Evolutionary conservation across 1,140 invertebrate genomes (phyloP).

Genomic region (Drosophila mayri): DNA sequence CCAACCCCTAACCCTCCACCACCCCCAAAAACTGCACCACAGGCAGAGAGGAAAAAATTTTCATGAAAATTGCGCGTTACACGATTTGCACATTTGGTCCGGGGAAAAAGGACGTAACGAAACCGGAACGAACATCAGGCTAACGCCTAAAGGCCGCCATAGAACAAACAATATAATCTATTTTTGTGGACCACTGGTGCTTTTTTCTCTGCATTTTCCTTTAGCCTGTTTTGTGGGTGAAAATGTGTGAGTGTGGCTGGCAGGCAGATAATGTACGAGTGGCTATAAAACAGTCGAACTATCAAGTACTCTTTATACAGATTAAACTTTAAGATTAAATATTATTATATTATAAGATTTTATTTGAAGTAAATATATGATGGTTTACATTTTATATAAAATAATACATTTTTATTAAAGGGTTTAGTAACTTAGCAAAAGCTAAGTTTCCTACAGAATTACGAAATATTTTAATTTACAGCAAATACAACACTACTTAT

Average conservation of each 20-base stretch:
- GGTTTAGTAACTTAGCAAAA: not conserved
- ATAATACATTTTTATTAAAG: no score
- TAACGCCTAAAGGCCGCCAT: constrained; percentile 72
- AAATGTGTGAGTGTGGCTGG: constrained; percentile 22
- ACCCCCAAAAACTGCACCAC: constrained; percentile 28
- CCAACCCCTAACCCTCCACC: constrained; percentile 6
- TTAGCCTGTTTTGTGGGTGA: constrained; percentile 37
- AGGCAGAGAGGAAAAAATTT: constrained; percentile 10
- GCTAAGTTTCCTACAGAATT: not conserved
- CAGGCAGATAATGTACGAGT: constrained; percentile 37
- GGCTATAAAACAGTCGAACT: constrained; percentile 1
- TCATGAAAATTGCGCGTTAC: constrained; percentile 48
- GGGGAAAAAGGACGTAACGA: constrained; percentile 3
- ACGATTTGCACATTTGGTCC: constrained; percentile 68
- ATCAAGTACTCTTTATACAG: not conserved
- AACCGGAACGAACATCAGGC: constrained; percentile 26
- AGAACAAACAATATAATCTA: constrained; percentile 80
- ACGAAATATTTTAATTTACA: not conserved
- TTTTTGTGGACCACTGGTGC: constrained; percentile 61
- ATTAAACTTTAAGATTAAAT: not conserved
- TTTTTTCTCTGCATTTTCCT: constrained; percentile 44
- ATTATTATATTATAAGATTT: not conserved
- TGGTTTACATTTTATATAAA: not conserved
- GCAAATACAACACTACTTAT: not conserved
- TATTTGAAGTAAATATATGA: not conserved